phyloP scores from a whole-genome alignment of 2,888 invertebrate species.

The Eustalomyia histrio region DNA sequence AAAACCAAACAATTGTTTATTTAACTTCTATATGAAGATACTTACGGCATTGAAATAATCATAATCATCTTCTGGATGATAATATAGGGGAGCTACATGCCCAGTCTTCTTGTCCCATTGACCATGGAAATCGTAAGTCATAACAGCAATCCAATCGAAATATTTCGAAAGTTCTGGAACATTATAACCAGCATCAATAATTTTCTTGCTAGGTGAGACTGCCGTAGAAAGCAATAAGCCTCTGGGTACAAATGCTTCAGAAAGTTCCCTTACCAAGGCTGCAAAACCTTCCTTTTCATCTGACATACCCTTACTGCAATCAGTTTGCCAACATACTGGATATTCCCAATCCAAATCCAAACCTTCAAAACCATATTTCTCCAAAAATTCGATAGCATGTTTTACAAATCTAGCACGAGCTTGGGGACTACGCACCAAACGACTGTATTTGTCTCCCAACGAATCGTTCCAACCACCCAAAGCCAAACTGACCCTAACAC shows the following conservation, averaged over 20 bases:
- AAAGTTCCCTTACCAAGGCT: conserved; percentile 86
- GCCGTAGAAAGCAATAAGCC: conserved; percentile 89
- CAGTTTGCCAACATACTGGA: conserved; percentile 86
- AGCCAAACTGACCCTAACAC: conserved; percentile 91
- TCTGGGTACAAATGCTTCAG: conserved; percentile 83
- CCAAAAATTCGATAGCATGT: conserved; percentile 87
- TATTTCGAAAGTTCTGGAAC: conserved; percentile 87
- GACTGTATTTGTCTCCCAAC: conserved; percentile 92
- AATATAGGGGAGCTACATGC: conserved; percentile 91
- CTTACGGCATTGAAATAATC: conserved; percentile 90
- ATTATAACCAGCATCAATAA: conserved; percentile 92
- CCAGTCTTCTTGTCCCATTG: conserved; percentile 96
- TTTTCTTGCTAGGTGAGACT: conserved; percentile 92
- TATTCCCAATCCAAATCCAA: conserved; percentile 98
- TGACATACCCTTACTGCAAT: conserved; percentile 90
- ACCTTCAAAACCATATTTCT: conserved; percentile 93
- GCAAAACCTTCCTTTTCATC: conserved; percentile 91
- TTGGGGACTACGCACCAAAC: conserved; percentile 87
- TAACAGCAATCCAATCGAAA: conserved; percentile 94
- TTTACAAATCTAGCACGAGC: conserved; percentile 87
- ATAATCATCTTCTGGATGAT: conserved; percentile 90
- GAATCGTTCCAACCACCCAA: conserved; percentile 98
- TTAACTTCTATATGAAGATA: too few relatives aligned
- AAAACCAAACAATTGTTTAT: too few relatives aligned
- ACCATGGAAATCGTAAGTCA: conserved; percentile 95